A percentile compares a stretch with the other conserved stretches of the same genome.
Conservation (phyloP, 1,140 invertebrate species). For the Myzus persicae region DNA sequence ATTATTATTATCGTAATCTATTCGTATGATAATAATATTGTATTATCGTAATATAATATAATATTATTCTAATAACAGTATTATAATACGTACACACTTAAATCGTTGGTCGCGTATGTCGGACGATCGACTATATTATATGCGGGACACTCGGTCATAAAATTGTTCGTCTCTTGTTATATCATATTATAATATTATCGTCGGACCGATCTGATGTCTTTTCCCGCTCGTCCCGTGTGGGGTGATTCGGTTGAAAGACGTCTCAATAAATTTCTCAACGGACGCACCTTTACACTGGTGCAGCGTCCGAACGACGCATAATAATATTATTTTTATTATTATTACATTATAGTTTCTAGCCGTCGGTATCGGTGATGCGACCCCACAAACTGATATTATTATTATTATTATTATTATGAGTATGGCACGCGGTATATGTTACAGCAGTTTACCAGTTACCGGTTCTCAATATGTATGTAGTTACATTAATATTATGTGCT, state of each 20-base stretch:
- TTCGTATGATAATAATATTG: neutral
- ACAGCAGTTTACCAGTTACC: neutral
- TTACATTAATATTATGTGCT: no score
- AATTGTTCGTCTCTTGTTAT: neutral
- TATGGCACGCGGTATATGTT: neutral
- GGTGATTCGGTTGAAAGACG: neutral
- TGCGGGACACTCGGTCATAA: neutral
- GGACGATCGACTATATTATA: neutral
- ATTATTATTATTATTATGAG: no score
- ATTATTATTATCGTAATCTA: neutral
- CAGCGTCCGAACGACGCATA: neutral
- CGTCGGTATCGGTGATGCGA: no score
- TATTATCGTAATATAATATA: neutral
- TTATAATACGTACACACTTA: neutral
- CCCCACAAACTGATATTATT: neutral
- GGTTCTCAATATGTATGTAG: neutral
- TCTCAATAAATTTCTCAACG: slow-evolving; percentile 3
- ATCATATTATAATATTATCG: neutral
- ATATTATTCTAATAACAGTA: neutral
- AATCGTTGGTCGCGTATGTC: neutral
- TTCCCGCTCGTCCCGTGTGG: neutral
- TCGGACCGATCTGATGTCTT: slow-evolving; percentile 14
- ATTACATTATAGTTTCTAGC: neutral
- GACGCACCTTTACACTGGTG: neutral
- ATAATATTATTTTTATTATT: neutral